Base-by-base conservation (phyloP, 2,113 vertebrate genomes). In the Planiliza haematocheilus region DNA sequence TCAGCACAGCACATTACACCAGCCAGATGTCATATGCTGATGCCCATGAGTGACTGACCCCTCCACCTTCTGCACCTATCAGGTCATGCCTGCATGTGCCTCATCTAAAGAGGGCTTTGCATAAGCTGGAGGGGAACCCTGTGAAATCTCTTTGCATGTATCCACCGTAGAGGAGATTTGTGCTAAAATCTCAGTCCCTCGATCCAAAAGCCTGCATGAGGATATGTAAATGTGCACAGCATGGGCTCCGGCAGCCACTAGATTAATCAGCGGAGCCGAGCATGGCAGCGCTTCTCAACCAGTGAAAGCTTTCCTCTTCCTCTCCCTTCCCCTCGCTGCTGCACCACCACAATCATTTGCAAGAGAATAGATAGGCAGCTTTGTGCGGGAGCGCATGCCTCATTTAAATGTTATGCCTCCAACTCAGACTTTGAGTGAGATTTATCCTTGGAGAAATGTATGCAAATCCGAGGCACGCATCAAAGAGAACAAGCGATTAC, bases 331-430 rank as follows among this genome's bases (percentile, higher is more conserved):
- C 73, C 21, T 70, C 17, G 5, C 81, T 20, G 59, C 85, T 30
- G 68, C 83, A 58, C 77, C 81, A 37, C 81, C 86, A 82, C 85
- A 72, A 74, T 89, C 74, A 93, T 92, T 93, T 93, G 84, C 88
- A 88, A 86, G 78, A 92, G 89, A 92, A 91, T 90, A 88, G 89
- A 90, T 92, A 77, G 81, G 74, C 66, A 75, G 85, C 77, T 90
- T 88, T 91, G 90, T 82, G 77, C 81, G 77, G 77, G 77, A 86
- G 89, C 71, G 62, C 81, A 82, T 84, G 89, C 88, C 90, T 93
- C 88, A 93, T 93, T 93, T 93, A 91, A 94, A 94, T 93, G 92
- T 92, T 92, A 87, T 93, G 91, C 90, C 87, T 93, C 74, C 82
- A 63, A 88, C 91, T 91, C 87, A 66, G 76, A 83, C 82, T 89